phyloP scores from a whole-genome alignment of 2,888 invertebrate genomes.

The Patella ulyssiponensis region DNA sequence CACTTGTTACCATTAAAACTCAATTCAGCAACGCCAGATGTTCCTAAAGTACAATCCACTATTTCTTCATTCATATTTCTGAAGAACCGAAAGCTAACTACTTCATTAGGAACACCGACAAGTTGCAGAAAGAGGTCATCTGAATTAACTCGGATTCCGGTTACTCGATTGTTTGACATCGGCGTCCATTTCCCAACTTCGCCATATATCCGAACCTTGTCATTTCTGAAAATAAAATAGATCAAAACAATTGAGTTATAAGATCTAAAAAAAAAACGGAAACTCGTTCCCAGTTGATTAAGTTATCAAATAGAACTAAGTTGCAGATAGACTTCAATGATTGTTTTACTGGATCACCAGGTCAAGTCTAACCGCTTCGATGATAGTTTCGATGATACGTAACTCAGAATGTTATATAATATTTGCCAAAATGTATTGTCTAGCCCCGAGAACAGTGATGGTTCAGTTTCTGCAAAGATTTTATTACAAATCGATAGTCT shows the following conservation, averaged over 20 bases:
- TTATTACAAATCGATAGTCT: too few species aligned
- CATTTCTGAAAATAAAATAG: slow-evolving; percentile 8
- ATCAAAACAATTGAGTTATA: not conserved
- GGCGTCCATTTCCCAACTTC: slow-evolving; percentile 61
- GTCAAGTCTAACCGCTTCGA: not conserved
- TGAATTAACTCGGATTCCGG: slow-evolving; percentile 36
- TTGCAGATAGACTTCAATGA: not conserved
- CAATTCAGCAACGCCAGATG: slow-evolving; percentile 1
- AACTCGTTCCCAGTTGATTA: not conserved
- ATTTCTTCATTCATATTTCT: slow-evolving; percentile 4
- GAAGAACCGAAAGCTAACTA: slow-evolving; percentile 44
- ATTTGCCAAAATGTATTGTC: too few species aligned
- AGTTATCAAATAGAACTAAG: not conserved
- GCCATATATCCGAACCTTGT: slow-evolving; percentile 42
- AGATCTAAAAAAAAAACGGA: not conserved
- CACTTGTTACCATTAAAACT: too few species aligned
- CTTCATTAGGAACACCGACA: slow-evolving; percentile 47
- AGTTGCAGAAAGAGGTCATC: slow-evolving; percentile 41
- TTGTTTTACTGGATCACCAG: not conserved
- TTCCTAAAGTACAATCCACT: slow-evolving; percentile 14
- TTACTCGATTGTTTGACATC: slow-evolving; percentile 55
- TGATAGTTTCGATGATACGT: too few species aligned
- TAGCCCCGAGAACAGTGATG: too few species aligned
- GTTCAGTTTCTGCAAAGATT: too few species aligned
- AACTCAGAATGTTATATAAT: too few species aligned